phyloP scores from a whole-genome alignment of 2,797 vertebrate genomes.

The Streptopelia turtur region DNA sequence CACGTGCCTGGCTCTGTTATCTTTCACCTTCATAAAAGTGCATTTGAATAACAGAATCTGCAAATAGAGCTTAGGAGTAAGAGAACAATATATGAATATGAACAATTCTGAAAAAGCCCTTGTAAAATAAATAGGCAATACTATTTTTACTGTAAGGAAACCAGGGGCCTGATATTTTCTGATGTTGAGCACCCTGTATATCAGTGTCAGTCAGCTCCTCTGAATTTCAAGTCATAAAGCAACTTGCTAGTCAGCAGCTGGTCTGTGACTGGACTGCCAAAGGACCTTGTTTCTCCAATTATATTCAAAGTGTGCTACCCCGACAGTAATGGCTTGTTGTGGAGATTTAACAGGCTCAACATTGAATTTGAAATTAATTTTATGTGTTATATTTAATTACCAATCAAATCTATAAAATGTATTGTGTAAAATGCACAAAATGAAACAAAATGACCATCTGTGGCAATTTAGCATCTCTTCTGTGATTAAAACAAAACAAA shows the following conservation, averaged over 20 bases:
- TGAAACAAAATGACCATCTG: not conserved
- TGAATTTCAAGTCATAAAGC: not conserved
- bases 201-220: not conserved
- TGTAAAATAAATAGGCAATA: not conserved
- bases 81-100: slow-evolving; percentile 6
- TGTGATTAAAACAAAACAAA: not conserved
- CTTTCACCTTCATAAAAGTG: slow-evolving; percentile 11
- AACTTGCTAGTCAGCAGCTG: not conserved
- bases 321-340: rapidly evolving
- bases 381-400: slow-evolving; percentile 37
- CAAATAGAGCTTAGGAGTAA: not conserved
- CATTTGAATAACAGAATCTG: slow-evolving; percentile 23
- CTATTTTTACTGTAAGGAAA: not conserved
- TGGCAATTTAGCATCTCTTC: not conserved
- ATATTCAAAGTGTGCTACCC: not conserved
- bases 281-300: not conserved
- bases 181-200: not conserved
- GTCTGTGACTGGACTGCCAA: not conserved
- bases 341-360: not conserved
- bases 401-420: not conserved
- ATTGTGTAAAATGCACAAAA: not conserved
- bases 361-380: slow-evolving; percentile 28
- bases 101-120: not conserved
- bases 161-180: not conserved
- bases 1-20: not conserved